Evolutionary conservation across 2,797 vertebrate genomes (phyloP).

Genomic region (Sebastes iracundus): DNA sequence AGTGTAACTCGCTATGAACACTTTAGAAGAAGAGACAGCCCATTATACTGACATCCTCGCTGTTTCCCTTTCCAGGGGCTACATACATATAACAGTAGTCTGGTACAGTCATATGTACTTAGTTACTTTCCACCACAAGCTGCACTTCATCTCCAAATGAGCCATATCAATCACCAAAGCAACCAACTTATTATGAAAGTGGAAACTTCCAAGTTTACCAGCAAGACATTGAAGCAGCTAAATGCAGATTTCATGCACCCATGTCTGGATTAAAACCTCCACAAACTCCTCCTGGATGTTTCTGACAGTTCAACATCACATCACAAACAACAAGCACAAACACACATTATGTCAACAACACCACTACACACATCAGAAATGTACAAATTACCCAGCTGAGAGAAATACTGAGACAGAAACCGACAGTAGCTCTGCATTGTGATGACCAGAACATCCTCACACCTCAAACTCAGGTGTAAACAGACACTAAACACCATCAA

Average conservation of each 20-base stretch:
- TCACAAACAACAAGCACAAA: neutral
- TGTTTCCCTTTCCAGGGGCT: too few relatives aligned
- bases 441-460: neutral
- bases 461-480: neutral
- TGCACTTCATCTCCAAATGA: too few relatives aligned
- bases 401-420: neutral
- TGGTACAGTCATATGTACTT: too few relatives aligned
- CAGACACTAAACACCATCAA: neutral
- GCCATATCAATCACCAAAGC: neutral
- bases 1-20: too few relatives aligned
- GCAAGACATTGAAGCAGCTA: too few relatives aligned
- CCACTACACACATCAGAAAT: neutral
- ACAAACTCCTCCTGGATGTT: neutral
- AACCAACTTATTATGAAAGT: neutral
- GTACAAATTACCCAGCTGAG: neutral
- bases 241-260: neutral
- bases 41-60: too few relatives aligned
- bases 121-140: too few relatives aligned
- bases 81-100: too few relatives aligned
- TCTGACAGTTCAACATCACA: neutral
- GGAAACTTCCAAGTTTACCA: neutral
- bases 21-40: too few relatives aligned
- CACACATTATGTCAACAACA: neutral
- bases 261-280: neutral
- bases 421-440: neutral